These are phyloP conservation scores for Pygocentrus nattereri DNA, from an alignment of 2,797 vertebrate species.

Conservation along the genomic window DNA sequence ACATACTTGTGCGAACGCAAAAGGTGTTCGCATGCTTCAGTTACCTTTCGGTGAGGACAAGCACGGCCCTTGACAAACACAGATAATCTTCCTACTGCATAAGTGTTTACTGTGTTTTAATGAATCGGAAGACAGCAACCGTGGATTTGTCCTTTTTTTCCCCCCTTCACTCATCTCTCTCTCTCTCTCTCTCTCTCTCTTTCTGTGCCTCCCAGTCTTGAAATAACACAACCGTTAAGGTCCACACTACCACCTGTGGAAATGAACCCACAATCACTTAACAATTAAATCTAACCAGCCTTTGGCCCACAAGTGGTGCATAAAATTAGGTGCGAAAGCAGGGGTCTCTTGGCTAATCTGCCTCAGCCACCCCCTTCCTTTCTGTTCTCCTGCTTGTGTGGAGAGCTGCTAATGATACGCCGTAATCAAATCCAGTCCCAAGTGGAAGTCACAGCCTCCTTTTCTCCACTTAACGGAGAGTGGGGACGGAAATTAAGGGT, in stretches of 20 bases:
- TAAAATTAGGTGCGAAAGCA: conserved; percentile 72
- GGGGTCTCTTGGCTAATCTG: conserved; percentile 69
- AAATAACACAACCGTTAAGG: not conserved
- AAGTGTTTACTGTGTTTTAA: conserved; percentile 24
- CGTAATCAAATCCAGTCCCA: conserved; percentile 73
- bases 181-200: not conserved
- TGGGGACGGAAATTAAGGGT: conserved; percentile 76
- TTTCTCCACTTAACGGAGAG: conserved; percentile 70
- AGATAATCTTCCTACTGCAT: not conserved
- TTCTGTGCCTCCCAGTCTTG: not conserved
- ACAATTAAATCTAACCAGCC: conserved; percentile 72
- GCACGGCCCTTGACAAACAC: conserved; percentile 1
- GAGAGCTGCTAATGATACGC: conserved; percentile 77
- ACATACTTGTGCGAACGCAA: conserved; percentile 48
- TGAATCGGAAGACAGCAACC: not conserved
- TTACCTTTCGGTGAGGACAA: conserved; percentile 1
- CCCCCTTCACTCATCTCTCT: not conserved
- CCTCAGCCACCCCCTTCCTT: conserved; percentile 8
- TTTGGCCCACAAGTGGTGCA: conserved; percentile 66
- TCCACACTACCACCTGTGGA: conserved; percentile 52
- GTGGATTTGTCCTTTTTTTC: conserved; percentile 23
- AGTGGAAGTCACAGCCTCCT: conserved; percentile 68
- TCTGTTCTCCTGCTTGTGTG: conserved; percentile 60
- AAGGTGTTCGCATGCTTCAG: conserved; percentile 45
- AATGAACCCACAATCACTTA: conserved; percentile 64